phyloP scores from a whole-genome alignment of 2,888 invertebrate genomes.

The Oscheius sp. region DNA sequence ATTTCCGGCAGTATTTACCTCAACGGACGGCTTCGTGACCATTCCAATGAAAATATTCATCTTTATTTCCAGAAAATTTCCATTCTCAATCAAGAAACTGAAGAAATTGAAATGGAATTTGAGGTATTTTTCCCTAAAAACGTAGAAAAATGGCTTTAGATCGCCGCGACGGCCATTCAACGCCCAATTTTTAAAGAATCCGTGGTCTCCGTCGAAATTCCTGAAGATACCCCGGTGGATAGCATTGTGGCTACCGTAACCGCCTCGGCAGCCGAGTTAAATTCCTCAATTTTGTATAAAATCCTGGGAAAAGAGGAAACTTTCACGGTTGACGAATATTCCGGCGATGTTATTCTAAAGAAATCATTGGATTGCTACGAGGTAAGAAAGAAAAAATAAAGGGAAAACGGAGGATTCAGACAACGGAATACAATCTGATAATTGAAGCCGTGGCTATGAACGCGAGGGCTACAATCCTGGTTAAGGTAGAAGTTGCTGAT shows the following conservation, averaged over 20 bases:
- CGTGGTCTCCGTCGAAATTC: constrained; percentile 33
- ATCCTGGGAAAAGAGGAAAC: constrained; percentile 72
- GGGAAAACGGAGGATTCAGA: constrained; percentile 34
- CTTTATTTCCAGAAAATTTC: constrained; percentile 47
- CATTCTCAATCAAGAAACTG: constrained; percentile 36
- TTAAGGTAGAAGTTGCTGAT: constrained; percentile 79
- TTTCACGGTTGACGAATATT: constrained; percentile 91
- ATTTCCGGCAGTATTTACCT: constrained; percentile 55
- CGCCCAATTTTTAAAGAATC: constrained; percentile 41
- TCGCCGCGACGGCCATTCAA: constrained; percentile 5
- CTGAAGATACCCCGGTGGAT: constrained; percentile 43
- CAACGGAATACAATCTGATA: constrained; percentile 38
- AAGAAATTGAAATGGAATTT: constrained; percentile 57
- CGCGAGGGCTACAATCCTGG: constrained; percentile 72
- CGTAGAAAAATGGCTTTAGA: background rate
- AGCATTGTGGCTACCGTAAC: constrained; percentile 41
- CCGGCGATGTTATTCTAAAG: constrained; percentile 88
- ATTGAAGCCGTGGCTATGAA: constrained; percentile 45
- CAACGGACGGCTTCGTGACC: constrained; percentile 37
- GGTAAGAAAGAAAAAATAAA: constrained; percentile 16
- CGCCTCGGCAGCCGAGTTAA: constrained; percentile 46
- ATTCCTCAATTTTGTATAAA: constrained; percentile 48
- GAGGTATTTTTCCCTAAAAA: constrained; percentile 39
- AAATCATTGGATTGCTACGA: constrained; percentile 77
- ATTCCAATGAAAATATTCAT: constrained; percentile 33